Evolutionary conservation across 1,140 invertebrate species (phyloP).

Genomic region (Drosophila kanapiae): DNA sequence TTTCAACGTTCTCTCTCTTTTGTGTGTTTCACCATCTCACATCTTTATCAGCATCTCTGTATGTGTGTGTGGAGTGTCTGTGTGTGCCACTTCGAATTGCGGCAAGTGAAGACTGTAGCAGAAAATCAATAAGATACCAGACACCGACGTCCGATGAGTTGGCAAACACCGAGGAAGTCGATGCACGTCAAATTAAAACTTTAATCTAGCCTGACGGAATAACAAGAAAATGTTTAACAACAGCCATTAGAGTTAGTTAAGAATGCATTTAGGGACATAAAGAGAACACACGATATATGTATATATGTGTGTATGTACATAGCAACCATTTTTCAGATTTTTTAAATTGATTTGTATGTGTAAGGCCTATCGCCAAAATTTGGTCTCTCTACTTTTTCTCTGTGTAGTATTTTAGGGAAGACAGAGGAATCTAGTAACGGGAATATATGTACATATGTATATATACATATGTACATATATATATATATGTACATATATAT

Average conservation of each 20-base stretch:
- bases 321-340: no score
- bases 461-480: no score
- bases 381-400: not conserved
- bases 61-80: conserved; percentile 10
- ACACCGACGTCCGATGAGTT: conserved; percentile 34
- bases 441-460: no score
- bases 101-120: conserved; percentile 66
- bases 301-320: no score
- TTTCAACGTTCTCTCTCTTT: conserved; percentile 34
- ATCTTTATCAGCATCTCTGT: not conserved
- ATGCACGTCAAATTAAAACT: not conserved
- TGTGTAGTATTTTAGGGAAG: conserved; percentile 1
- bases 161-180: conserved; percentile 19
- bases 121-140: conserved; percentile 78
- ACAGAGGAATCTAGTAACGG: not conserved
- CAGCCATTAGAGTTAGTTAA: no score
- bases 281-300: no score
- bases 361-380: no score
- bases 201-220: not conserved
- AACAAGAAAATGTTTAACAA: no score
- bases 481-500: no score
- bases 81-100: conserved; percentile 44
- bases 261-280: no score
- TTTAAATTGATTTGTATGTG: no score
- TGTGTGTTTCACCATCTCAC: not conserved